These are phyloP conservation scores for Cynaeus angustus DNA, from an alignment of 2,888 invertebrate species.

Conservation along the genomic window DNA sequence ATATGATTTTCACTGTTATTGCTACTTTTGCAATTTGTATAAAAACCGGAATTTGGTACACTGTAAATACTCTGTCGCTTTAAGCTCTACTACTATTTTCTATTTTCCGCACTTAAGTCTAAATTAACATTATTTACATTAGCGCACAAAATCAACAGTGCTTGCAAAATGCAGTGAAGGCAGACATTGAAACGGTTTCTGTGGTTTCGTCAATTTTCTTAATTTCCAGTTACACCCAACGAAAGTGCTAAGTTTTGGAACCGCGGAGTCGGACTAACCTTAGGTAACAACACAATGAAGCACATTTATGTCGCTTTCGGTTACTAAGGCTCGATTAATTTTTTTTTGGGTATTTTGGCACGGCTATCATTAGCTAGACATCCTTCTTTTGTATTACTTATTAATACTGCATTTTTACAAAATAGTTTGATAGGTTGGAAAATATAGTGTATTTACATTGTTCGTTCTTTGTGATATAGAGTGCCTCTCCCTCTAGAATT, in stretches of 20 bases:
- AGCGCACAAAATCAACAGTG: slow-evolving; percentile 67
- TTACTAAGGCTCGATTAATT: slow-evolving; percentile 33
- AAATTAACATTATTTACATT: slow-evolving; percentile 55
- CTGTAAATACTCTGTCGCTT: slow-evolving; percentile 24
- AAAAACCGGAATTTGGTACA: slow-evolving; percentile 37
- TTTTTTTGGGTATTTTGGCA: slow-evolving; percentile 55
- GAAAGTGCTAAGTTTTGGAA: slow-evolving; percentile 1
- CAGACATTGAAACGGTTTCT: slow-evolving; percentile 64
- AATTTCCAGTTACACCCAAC: slow-evolving; percentile 12
- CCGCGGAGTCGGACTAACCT: background rate
- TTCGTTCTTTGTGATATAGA: slow-evolving; percentile 45
- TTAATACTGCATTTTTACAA: slow-evolving; percentile 66
- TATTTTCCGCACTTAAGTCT: slow-evolving; percentile 45
- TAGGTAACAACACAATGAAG: slow-evolving; percentile 22
- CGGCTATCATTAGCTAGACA: slow-evolving; percentile 57
- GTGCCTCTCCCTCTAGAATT: slow-evolving; percentile 71
- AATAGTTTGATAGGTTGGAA: slow-evolving; percentile 60
- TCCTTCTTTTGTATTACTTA: slow-evolving; percentile 48
- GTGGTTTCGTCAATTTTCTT: background rate
- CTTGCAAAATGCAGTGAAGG: slow-evolving; percentile 70
- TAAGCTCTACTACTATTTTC: slow-evolving; percentile 46
- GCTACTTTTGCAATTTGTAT: slow-evolving; percentile 40
- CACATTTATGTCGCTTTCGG: slow-evolving; percentile 40
- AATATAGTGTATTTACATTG: slow-evolving; percentile 61
- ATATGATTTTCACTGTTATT: slow-evolving; percentile 39